phyloP scores from a whole-genome alignment of 2,888 invertebrate genomes.

The Sylvicola fuscatus region DNA sequence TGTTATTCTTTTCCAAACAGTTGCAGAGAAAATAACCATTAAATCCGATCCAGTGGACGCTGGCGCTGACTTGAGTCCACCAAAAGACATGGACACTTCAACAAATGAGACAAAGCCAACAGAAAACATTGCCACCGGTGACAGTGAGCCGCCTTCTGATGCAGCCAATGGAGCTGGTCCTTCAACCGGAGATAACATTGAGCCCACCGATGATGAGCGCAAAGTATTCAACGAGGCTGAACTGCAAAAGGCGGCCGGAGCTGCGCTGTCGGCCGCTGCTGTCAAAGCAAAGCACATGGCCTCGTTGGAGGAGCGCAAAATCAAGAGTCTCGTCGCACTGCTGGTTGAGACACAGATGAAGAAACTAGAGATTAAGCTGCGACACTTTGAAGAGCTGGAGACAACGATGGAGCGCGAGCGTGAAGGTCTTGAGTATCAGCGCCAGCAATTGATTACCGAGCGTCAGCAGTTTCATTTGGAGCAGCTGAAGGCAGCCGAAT shows the following conservation, averaged over 20 bases:
- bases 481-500: constrained; percentile 92
- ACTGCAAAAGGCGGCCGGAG: constrained; percentile 86
- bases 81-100: too few species aligned
- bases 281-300: constrained; percentile 99
- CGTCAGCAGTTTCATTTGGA: constrained; percentile 97
- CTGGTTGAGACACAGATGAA: constrained; percentile 99
- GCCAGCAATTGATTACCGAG: constrained; percentile 94
- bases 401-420: constrained; percentile 86
- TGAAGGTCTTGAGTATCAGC: constrained; percentile 81
- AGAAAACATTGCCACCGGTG: constrained; percentile 9
- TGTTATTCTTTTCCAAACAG: too few species aligned
- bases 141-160: constrained; percentile 6
- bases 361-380: constrained; percentile 91
- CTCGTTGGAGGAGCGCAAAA: constrained; percentile 94
- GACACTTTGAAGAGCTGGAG: constrained; percentile 97
- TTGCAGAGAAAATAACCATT: too few species aligned
- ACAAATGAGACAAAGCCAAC: too few species aligned
- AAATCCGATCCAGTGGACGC: too few species aligned
- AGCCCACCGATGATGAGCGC: constrained; percentile 12
- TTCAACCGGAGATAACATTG: constrained; percentile 12
- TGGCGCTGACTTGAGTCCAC: too few species aligned
- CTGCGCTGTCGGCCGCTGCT: constrained; percentile 91
- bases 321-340: constrained; percentile 91
- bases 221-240: constrained; percentile 46
- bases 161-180: constrained; percentile 14